Evolutionary conservation across 2,888 invertebrate genomes (phyloP), one percentile per base, ranked within the genome.

Genomic region (Cabera pusaria): DNA sequence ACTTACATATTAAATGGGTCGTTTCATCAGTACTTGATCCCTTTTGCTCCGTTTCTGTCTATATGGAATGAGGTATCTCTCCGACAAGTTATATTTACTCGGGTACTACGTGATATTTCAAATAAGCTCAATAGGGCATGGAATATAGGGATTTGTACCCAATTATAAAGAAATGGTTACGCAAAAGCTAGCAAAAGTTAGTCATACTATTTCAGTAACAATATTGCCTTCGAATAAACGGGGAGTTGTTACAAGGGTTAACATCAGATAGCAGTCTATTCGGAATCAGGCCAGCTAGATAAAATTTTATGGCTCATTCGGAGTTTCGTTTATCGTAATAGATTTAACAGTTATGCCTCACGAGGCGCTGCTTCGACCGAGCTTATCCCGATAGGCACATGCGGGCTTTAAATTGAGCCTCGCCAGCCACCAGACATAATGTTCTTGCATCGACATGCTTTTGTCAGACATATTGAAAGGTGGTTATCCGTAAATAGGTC

Each of bases 371-470:
- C 47, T 62, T 58, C 56, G 59, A 57, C 61, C 37, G 66, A 69
- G 71, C 69, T 22, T 29, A 42, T 36, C 62, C 58, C 56, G 68
- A 70, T 72, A 73, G 70, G 62, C 69, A 59, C 64, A 82, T 85
- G 74, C 78, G 81, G 83, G 84, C 65, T 70, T 70, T 74, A 73
- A 77, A 84, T 81, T 77, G 80, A 74, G 70, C 76, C 69, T 64
- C 65, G 64, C 61, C 8, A 64, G 65, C 59, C 63, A 58, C 57
- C 71, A 64, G 70, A 76, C 74, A 80, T 83, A 75, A 78, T 79
- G 82, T 77, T 76, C 79, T 72, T 72, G 77, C 72, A 72, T 72
- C 68, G 77, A 82, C 75, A 70, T 75, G 81, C 81, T 80, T 83
- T 84, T 85, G 81, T 83, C 74, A 72, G 65, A 49, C 61, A 67